phyloP scores from a whole-genome alignment of 2,113 vertebrate species.

The Elaphurus davidianus region DNA sequence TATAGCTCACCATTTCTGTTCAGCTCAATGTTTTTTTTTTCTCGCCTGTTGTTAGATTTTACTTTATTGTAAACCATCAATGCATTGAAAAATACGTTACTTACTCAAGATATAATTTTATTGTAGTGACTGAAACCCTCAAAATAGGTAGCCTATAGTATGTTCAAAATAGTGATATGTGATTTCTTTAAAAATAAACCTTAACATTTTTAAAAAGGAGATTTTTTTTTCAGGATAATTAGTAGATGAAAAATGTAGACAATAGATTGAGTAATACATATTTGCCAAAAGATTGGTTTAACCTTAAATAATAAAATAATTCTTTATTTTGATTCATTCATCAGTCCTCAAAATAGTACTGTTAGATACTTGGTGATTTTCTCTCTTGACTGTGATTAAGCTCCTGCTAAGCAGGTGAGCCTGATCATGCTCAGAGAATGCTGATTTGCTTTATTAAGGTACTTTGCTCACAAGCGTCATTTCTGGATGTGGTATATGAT shows the following conservation, averaged over 20 bases:
- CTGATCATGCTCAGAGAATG: background rate
- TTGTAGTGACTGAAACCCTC: background rate
- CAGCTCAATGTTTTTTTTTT: background rate
- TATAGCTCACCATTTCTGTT: background rate
- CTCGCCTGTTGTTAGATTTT: background rate
- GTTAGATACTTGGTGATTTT: conserved; percentile 31
- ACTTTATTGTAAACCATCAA: background rate
- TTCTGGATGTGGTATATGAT: background rate
- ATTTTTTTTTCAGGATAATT: background rate
- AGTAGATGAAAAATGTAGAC: background rate
- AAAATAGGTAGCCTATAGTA: background rate
- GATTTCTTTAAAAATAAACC: background rate
- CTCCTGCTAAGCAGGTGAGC: background rate
- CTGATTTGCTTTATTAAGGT: conserved; percentile 29
- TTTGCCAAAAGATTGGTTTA: conserved; percentile 36
- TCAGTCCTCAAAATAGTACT: conserved; percentile 17
- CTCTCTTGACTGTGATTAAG: conserved; percentile 8
- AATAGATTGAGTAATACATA: background rate
- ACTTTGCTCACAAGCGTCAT: background rate
- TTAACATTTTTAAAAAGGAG: background rate
- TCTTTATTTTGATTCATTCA: conserved; percentile 46
- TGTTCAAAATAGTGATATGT: background rate
- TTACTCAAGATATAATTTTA: conserved; percentile 23
- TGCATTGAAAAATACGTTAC: background rate
- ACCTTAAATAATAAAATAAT: conserved; percentile 42